Evolutionary conservation across 2,113 vertebrate genomes (phyloP).

Genomic region (Epinephelus lanceolatus): DNA sequence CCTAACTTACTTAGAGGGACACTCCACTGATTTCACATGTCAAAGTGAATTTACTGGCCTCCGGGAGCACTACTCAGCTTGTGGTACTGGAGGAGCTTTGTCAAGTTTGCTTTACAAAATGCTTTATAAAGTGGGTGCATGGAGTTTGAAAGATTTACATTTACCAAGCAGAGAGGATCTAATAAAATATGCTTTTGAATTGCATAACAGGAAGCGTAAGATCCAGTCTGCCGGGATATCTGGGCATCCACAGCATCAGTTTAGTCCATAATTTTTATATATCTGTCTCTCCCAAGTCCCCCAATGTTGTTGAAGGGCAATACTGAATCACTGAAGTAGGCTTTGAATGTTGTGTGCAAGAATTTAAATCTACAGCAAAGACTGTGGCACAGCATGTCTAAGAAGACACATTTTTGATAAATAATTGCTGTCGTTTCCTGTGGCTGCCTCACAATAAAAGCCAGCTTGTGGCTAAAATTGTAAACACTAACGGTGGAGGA

Average conservation of each 20-base stretch:
- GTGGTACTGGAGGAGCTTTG: constrained; percentile 13
- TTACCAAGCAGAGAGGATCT: background rate
- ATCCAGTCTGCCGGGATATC: background rate
- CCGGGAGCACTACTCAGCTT: background rate
- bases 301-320: background rate
- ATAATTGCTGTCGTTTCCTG: too few species aligned
- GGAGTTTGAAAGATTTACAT: background rate
- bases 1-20: background rate
- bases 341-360: background rate
- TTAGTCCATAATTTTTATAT: background rate
- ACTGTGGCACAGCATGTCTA: background rate
- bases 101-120: background rate
- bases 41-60: background rate
- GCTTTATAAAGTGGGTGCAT: background rate
- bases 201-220: background rate
- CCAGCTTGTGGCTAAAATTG: background rate
- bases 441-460: too few species aligned
- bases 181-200: background rate
- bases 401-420: too few species aligned
- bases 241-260: background rate
- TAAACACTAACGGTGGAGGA: background rate
- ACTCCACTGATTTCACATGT: background rate
- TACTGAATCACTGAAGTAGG: too few species aligned
- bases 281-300: background rate
- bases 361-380: background rate